Percentiles rank a stretch among this genome's conserved stretches.
These are phyloP conservation scores for Anarhynchus alexandrinus DNA, from an alignment of 2,113 vertebrate genomes.

Conservation along the genomic window DNA sequence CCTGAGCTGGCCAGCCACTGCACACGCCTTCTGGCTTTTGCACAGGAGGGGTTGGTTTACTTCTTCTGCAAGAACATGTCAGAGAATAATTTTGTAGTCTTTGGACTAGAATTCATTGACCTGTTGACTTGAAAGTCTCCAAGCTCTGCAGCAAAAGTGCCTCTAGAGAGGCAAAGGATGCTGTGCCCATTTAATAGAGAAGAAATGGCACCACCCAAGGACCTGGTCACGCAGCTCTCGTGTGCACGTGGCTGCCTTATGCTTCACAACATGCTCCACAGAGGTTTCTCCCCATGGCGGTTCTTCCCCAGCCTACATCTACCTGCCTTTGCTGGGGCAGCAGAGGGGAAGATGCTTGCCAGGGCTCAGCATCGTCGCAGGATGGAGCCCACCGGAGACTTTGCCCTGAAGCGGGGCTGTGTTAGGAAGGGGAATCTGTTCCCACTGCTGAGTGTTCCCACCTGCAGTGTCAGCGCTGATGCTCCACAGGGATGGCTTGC, in stretches of 20 bases:
- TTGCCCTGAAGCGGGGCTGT: neutral
- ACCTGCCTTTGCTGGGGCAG: neutral
- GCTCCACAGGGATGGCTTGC: neutral
- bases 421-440: neutral
- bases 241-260: neutral
- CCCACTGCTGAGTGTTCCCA: neutral
- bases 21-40: neutral
- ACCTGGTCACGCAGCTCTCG: neutral
- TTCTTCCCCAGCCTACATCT: neutral
- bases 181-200: neutral
- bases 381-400: neutral
- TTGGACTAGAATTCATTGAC: neutral
- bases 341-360: neutral
- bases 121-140: neutral
- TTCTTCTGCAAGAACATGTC: neutral
- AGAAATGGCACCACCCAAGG: neutral
- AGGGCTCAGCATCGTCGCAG: neutral
- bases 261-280: neutral
- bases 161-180: rapidly evolving
- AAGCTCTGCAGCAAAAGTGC: neutral
- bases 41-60: neutral
- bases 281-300: neutral
- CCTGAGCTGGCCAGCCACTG: neutral
- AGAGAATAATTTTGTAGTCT: neutral
- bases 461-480: neutral